A percentile compares a stretch with the other conserved stretches of the same genome.
Conservation (phyloP, 64 coral and sea anemone species). For the Dendrophyllia cribrosa region DNA sequence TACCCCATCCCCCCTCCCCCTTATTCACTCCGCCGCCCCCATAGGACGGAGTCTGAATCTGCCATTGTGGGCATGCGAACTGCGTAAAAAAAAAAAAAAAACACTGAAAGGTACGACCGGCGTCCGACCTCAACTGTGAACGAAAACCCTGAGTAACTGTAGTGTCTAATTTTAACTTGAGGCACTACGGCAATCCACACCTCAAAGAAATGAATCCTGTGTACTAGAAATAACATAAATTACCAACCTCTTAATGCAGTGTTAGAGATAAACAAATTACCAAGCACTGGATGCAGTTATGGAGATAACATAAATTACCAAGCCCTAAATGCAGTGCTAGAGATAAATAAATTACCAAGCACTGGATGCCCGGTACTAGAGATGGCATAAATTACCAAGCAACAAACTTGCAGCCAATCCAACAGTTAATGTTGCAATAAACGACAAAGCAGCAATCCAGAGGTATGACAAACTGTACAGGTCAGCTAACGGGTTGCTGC, state of each 20-base stretch:
- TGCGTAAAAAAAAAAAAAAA: no score
- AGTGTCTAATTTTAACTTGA: no score
- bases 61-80: no score
- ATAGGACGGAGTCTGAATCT: no score
- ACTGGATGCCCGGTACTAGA: background rate
- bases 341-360: background rate
- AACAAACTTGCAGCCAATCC: background rate
- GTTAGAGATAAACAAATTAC: background rate
- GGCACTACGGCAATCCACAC: no score
- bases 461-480: constrained; percentile 38
- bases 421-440: background rate
- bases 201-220: no score
- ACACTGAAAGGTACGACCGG: no score
- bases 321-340: background rate
- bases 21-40: no score
- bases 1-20: no score
- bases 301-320: background rate
- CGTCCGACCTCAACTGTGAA: background rate
- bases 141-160: no score
- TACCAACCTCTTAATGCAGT: no score
- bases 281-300: background rate
- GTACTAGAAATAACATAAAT: no score
- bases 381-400: background rate
- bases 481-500: constrained; percentile 1
- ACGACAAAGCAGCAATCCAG: background rate